These are phyloP conservation scores for Leptinotarsa rubiginosa DNA, from an alignment of 2,888 invertebrate species.

Conservation along the genomic window DNA sequence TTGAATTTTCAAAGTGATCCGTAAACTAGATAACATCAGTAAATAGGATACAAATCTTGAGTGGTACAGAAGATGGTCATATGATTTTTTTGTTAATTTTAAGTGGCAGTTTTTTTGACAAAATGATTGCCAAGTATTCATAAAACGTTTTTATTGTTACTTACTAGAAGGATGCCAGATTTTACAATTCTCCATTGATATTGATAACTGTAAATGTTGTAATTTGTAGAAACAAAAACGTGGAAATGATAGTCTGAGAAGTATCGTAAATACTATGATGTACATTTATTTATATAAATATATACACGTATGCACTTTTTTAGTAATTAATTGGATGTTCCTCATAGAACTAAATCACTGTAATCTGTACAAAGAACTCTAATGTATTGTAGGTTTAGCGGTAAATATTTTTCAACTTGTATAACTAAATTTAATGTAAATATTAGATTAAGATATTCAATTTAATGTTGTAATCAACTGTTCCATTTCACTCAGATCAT, in stretches of 20 bases:
- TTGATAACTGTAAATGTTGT: background rate
- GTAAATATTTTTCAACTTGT: slow-evolving; percentile 40
- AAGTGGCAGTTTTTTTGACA: too few species aligned
- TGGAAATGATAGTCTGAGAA: slow-evolving; percentile 9
- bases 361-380: slow-evolving; percentile 58
- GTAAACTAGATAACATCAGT: too few species aligned
- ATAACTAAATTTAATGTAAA: slow-evolving; percentile 49
- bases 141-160: too few species aligned
- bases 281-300: slow-evolving; percentile 15
- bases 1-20: too few species aligned
- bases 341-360: slow-evolving; percentile 1
- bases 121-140: too few species aligned
- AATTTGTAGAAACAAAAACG: background rate
- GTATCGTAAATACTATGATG: slow-evolving; percentile 1
- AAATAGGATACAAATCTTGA: too few species aligned
- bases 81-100: too few species aligned
- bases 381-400: slow-evolving; percentile 51
- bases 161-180: too few species aligned
- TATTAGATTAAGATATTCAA: slow-evolving; percentile 37
- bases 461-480: slow-evolving; percentile 9
- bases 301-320: background rate
- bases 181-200: background rate
- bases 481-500: slow-evolving; percentile 5
- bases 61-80: too few species aligned
- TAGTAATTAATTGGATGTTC: slow-evolving; percentile 15